Evolutionary conservation across 2,113 vertebrate genomes (phyloP).

Genomic region (Thamnophis sirtalis): DNA sequence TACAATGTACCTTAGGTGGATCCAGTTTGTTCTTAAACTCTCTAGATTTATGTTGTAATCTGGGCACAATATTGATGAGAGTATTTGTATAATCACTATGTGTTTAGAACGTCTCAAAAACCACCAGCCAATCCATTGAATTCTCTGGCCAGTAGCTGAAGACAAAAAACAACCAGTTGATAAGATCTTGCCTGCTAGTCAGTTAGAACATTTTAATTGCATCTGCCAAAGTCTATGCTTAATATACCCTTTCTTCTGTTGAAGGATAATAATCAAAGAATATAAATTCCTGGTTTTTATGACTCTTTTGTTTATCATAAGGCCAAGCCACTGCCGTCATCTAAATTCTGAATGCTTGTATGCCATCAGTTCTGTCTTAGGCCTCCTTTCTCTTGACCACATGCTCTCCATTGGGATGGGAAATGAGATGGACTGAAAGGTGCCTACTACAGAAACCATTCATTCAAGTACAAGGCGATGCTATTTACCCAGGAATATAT

Average conservation of each 20-base stretch:
- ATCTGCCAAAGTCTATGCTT: not conserved
- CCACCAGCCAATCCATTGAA: not conserved
- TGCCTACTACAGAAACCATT: not conserved
- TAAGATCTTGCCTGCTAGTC: not conserved
- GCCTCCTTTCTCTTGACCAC: not conserved
- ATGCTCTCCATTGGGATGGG: not conserved
- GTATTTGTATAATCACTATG: not conserved
- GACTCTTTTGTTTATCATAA: not conserved
- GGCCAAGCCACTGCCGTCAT: not conserved
- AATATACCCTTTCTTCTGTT: not conserved
- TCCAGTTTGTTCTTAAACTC: not conserved
- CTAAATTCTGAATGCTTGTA: not conserved
- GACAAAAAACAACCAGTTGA: not conserved
- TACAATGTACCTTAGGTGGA: not conserved
- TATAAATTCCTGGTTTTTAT: not conserved
- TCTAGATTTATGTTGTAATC: not conserved
- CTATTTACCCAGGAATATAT: not conserved
- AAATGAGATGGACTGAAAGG: not conserved
- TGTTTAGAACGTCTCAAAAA: not conserved
- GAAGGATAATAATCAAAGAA: not conserved
- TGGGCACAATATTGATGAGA: not conserved
- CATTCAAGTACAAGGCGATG: not conserved
- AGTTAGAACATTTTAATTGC: not conserved
- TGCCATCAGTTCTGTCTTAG: not conserved
- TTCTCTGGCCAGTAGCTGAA: not conserved